Percentiles rank a stretch among this genome's conserved stretches.
These are phyloP conservation scores for Phoenicopterus ruber DNA, from an alignment of 2,113 vertebrate species.

Conservation along the genomic window DNA sequence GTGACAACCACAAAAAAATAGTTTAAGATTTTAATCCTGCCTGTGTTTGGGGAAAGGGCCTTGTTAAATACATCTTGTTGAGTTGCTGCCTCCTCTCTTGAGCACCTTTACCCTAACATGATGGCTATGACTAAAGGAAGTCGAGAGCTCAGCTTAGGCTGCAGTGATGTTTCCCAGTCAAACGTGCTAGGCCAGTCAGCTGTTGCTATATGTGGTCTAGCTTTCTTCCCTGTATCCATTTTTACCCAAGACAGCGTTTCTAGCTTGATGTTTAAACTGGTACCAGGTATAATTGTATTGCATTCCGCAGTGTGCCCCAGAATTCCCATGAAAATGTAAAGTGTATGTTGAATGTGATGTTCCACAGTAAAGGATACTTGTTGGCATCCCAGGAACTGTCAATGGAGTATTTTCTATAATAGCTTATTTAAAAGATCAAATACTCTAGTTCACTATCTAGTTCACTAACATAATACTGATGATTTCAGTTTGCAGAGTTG, in stretches of 20 bases:
- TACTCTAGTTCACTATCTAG: too few species aligned
- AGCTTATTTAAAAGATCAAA: background rate
- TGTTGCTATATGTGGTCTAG: background rate
- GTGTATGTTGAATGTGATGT: background rate
- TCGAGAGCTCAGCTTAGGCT: background rate
- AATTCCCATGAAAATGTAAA: background rate
- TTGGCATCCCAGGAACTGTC: background rate
- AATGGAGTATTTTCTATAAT: background rate
- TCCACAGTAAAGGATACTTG: background rate
- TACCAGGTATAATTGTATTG: background rate
- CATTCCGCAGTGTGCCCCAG: background rate
- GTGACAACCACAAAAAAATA: background rate
- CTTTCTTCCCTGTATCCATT: background rate
- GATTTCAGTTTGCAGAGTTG: conserved; percentile 92
- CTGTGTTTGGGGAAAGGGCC: background rate
- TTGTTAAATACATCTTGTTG: background rate
- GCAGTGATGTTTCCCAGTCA: background rate
- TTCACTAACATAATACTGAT: background rate
- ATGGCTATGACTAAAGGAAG: background rate
- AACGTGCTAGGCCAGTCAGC: background rate
- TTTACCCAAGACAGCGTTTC: background rate
- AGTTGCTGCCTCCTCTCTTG: background rate
- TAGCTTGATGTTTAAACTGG: background rate
- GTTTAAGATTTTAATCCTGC: background rate
- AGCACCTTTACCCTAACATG: background rate